These are phyloP conservation scores for Nomia melanderi DNA, from an alignment of 1,140 invertebrate species.

Conservation along the genomic window DNA sequence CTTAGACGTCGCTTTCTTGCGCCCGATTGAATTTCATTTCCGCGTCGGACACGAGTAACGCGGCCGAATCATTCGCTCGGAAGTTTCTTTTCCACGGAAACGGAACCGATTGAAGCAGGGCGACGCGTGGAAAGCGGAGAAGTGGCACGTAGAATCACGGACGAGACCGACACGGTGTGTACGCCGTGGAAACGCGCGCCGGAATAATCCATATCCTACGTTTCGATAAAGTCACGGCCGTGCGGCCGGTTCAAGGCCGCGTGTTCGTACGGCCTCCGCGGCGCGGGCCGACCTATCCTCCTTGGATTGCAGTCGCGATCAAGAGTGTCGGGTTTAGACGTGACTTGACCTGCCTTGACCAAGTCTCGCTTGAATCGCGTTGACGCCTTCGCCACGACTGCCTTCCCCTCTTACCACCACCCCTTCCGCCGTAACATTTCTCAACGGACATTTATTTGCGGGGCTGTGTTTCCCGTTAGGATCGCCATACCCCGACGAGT, in stretches of 20 bases:
- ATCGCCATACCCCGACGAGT: not conserved
- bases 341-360: conserved; percentile 53
- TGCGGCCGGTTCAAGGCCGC: conserved; percentile 44
- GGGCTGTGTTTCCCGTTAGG: not conserved
- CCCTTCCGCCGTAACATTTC: not conserved
- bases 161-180: not conserved
- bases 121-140: not conserved
- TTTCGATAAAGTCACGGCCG: conserved; percentile 49
- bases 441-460: not conserved
- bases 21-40: not conserved
- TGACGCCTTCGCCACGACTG: conserved; percentile 13
- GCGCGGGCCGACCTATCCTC: conserved; percentile 34
- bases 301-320: conserved; percentile 36
- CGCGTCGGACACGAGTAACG: not conserved
- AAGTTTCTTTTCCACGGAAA: not conserved
- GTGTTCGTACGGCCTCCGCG: conserved; percentile 15
- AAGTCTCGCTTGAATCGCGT: conserved; percentile 21
- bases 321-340: conserved; percentile 50
- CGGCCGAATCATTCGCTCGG: not conserved
- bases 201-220: conserved; percentile 29
- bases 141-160: not conserved
- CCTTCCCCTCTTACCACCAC: conserved; percentile 9
- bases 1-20: too few species aligned
- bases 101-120: not conserved
- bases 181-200: not conserved